Base-by-base conservation (phyloP, 2,113 vertebrate genomes). In the Aphelocoma coerulescens region DNA sequence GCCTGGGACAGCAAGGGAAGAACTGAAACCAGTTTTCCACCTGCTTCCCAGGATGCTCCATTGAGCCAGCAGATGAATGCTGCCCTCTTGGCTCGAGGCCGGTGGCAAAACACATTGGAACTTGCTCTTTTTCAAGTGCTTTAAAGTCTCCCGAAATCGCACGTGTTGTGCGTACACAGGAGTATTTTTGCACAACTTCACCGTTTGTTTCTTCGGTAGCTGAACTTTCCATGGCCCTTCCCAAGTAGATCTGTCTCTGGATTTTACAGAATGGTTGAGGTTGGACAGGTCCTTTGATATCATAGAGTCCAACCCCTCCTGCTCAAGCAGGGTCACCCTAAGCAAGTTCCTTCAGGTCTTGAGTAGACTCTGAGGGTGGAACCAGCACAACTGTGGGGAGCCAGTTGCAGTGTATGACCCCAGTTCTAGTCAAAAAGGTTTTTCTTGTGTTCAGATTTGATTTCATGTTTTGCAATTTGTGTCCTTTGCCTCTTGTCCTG, bases 121-220 rank as follows among this genome's bases (percentile, higher is more conserved):
- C 43, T 37, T 27, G 15, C 14, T 66, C 22, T 81, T 73, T 73
- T 61, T 54, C 13, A 13, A 54, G 62, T 30, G 46, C 33, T 46
- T 52, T 33, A 24, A 59, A 46, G 46, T 30, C 46, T 75, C 16
- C 4, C 7, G 15, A 58, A 51, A 46, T 59, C 24, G 55, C 30
- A n/a, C 0, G 0, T 30, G 23, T 61, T 37, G 16, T 54, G 13
- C 15, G 7, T 30, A 41, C 32, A 17, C 35, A 4, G 14, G 16
- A 82, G 16, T 39, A 12, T 76, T 75, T 21, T 54, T 28, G 48
- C 30, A 18, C 19, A 12, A 22, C n/a, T 61, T 46, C 49, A 5
- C 33, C 15, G 1, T n/a, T 16, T 22, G 33, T 46, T 89, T 61
- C 46, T 52, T 82, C 2, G 1, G 69, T 46, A 75, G 27, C 39